Base-by-base conservation (phyloP, 2,113 vertebrate genomes). In the Promerops cafer region DNA sequence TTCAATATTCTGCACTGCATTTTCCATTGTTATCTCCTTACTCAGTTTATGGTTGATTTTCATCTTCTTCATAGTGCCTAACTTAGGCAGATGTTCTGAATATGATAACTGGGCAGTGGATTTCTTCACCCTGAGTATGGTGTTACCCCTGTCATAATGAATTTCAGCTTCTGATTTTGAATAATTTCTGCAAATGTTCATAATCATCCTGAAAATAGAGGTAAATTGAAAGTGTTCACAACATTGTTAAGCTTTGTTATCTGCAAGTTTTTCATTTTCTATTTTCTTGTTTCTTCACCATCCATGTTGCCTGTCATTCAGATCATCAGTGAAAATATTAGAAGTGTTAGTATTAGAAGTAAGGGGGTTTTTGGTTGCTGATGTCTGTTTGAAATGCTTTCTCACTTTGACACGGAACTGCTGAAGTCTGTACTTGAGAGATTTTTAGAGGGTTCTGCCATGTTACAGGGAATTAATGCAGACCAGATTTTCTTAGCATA, bases 391-490 rank as follows among this genome's bases (percentile, higher is more conserved):
- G 42, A 91, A 93, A 83, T 65, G 31, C 13, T 44, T 9, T 44
- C 37, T 71, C 37, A 63, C 17, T 94, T 96, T 89, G 72, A 71
- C 23, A 31, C 13, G 19, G 39, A 91, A 56, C 39, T 2, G 2
- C 35, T 91, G 64, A 87, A 84, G 50, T 66, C 47, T 93, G 24
- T 87, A 33, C 65, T 64, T 85, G 20, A 5, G 61, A 87, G 44
- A 53, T 87, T 91, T 94, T 91, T 93, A 37, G 45, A 70, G 49
- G 39, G 3, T 75, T 89, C 75, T 89, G 52, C 40, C n/a, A 26
- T 71, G 44, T 85, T 89, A 60, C 28, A 64, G 57, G 49, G 87
- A 60, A 64, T 71, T 95, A 93, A 95, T 94, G 65, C 70, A 93
- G 61, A 95, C 70, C 92, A 95, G 95, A 88, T 85, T 93, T 90